A percentile compares a stretch with the other conserved stretches of the same genome.
These are phyloP conservation scores for Aspiorhynchus laticeps DNA, from an alignment of 2,113 vertebrate genomes.

Conservation along the genomic window DNA sequence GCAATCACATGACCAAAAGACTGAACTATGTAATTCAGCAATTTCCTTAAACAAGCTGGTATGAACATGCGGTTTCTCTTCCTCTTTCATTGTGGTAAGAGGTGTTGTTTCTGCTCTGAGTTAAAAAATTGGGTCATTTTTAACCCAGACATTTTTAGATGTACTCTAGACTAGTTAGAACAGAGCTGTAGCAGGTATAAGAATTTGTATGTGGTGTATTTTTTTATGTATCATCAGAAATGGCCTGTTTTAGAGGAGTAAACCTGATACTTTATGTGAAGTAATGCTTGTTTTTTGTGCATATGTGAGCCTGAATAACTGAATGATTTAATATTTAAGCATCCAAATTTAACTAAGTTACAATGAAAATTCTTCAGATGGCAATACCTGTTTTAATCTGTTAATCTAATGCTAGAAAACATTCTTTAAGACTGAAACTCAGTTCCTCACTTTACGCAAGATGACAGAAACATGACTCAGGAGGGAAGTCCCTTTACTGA, in stretches of 20 bases:
- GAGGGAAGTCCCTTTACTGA: neutral
- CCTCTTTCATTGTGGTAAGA: neutral
- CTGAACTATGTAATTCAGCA: neutral
- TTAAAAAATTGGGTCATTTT: neutral
- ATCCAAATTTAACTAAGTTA: neutral
- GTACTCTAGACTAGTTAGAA: neutral
- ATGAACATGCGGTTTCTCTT: neutral
- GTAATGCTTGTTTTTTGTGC: neutral
- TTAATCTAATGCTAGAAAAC: neutral
- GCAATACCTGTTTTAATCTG: neutral
- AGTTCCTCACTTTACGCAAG: neutral
- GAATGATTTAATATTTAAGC: neutral
- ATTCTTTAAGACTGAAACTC: neutral
- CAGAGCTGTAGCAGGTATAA: neutral
- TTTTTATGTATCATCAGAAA: neutral
- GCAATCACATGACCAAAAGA: neutral
- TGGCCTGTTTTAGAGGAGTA: neutral
- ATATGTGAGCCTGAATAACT: neutral
- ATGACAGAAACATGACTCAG: neutral
- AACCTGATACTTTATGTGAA: neutral
- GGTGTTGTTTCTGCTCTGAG: neutral
- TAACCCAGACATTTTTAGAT: neutral
- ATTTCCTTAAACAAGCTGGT: neutral
- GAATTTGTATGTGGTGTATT: neutral
- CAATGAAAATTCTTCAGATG: neutral